Base-by-base conservation (phyloP, 53 echinoderm and acorn worm genomes). In the Holothuria leucospilota region DNA sequence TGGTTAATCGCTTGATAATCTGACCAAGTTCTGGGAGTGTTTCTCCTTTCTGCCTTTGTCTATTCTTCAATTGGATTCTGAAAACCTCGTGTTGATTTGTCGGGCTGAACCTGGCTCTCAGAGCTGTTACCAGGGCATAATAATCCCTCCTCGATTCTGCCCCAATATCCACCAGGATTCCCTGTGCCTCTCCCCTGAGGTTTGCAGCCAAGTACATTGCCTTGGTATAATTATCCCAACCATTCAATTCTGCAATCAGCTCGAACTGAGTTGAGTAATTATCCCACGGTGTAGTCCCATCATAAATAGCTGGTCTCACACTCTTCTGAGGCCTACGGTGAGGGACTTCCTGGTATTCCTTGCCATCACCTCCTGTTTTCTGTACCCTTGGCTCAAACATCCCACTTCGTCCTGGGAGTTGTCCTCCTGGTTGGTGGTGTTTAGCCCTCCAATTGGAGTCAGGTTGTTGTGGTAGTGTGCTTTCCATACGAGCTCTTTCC, bases 191-290 rank as follows among this genome's bases (percentile, higher is more conserved):
- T 8, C 67, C 84, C 16, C 26, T 25, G 0, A 88, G n/a, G 8
- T 84, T 81, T 26, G 84, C 85, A 4, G 91, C 91, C 10, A 91
- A 68, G 29, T 71, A 88, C 68, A 84, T 64, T 0, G 68, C 88
- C 78, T 87, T 88, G 59, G 60, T 77, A 0, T 52, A 39, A 18
- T 75, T 28, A 46, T 71, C 71, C 91, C 79, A 88, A 13, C 78
- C 78, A 49, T 91, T 88, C 6, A 84, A 41, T 51, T 39, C 58
- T 7, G 85, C 80, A 56, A 84, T 66, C 78, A 91, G 67, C 53
- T 91, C 85, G 62, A 91, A 91, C 12, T 91, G 91, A 8, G 28
- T 77, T n/a, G 59, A 20, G 51, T 91, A 91, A 38, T 84, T 63
- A 10, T 80, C 86, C 78, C 85, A 84, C 16, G 52, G 85, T 13